Percentiles rank a stretch among this genome's conserved stretches.
Evolutionary conservation across 1,140 invertebrate genomes (phyloP).

Genomic region (Polypedilum pembai): DNA sequence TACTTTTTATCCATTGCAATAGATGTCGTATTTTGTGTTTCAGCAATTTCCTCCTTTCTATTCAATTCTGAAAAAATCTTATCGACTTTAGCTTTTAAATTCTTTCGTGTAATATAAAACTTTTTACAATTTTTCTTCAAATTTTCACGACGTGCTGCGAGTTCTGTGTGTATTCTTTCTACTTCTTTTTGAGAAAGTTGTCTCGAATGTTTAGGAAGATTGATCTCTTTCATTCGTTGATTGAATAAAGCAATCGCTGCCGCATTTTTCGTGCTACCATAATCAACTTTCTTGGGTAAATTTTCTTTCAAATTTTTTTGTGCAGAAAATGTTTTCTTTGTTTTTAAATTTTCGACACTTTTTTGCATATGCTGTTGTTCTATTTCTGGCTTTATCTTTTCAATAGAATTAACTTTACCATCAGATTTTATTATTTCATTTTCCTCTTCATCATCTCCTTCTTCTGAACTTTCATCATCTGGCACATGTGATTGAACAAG

Average conservation of each 20-base stretch:
- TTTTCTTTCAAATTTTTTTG: neutral
- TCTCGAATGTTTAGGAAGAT: neutral
- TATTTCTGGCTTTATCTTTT: no score
- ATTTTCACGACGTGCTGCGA: neutral
- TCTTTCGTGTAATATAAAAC: neutral
- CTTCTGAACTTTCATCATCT: neutral
- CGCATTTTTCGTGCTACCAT: neutral
- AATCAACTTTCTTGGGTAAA: neutral
- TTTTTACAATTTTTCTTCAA: neutral
- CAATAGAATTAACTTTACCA: no score
- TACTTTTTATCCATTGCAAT: neutral
- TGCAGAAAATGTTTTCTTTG: neutral
- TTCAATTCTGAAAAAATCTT: neutral
- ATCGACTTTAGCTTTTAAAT: neutral
- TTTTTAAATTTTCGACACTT: no score
- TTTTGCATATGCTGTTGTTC: no score
- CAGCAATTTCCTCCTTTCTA: neutral
- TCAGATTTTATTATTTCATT: neutral
- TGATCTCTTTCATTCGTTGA: neutral
- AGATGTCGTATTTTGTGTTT: neutral
- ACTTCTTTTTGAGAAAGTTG: neutral
- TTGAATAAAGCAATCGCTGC: neutral
- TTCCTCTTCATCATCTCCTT: neutral
- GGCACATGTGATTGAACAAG: neutral
- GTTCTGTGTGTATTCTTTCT: neutral